These are phyloP conservation scores for Axis porcinus DNA, from an alignment of 2,113 vertebrate species.

Conservation along the genomic window DNA sequence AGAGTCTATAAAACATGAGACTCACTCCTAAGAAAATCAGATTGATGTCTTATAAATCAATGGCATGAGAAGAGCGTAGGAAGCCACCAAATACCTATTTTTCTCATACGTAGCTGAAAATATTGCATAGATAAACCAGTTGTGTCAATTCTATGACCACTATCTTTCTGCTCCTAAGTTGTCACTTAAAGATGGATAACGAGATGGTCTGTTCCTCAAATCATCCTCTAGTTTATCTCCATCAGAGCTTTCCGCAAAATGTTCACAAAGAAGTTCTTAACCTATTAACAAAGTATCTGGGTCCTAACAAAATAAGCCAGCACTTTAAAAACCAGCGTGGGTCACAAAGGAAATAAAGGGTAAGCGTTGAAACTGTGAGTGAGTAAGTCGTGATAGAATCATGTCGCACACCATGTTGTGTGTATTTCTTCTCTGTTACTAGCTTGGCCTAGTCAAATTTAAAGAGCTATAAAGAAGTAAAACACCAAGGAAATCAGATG, in stretches of 20 bases:
- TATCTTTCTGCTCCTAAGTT: not conserved
- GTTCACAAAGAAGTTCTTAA: accelerated
- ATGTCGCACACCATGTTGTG: not conserved
- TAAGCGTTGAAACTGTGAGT: not conserved
- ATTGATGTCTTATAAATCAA: not conserved
- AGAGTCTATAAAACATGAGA: not conserved
- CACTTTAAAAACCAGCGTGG: not conserved
- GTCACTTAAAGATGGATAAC: not conserved
- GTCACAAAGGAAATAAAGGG: not conserved
- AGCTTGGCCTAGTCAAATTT: not conserved
- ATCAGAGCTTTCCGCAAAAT: not conserved
- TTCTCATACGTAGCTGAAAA: accelerated
- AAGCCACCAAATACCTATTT: accelerated
- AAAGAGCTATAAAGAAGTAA: not conserved
- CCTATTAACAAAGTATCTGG: not conserved
- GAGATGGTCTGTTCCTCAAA: not conserved
- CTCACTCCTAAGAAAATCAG: not conserved
- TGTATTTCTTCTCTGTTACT: not conserved
- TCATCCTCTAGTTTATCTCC: no score
- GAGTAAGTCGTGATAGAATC: not conserved
- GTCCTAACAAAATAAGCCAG: not conserved
- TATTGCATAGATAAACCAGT: not conserved
- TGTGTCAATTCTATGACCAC: accelerated
- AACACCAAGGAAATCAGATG: not conserved
- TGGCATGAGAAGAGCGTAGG: not conserved